phyloP scores from a whole-genome alignment of 2,113 vertebrate genomes.

The Sander vitreus region DNA sequence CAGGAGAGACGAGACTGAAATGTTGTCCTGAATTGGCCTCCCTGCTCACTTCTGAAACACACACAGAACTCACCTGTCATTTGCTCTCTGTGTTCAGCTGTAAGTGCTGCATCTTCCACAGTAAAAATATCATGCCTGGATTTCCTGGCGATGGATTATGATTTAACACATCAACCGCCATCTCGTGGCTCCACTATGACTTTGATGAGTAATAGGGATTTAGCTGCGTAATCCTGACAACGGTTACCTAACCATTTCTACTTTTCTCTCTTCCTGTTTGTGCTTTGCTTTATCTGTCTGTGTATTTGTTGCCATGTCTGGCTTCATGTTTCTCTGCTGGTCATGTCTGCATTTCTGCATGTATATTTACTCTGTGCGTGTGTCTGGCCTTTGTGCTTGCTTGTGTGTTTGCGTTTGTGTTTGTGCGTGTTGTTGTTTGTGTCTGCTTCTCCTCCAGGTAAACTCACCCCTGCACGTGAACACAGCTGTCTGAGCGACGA shows the following conservation, averaged over 20 bases:
- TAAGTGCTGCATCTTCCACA: conserved; percentile 5
- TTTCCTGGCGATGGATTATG: conserved; percentile 68
- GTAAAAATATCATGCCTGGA: conserved; percentile 19
- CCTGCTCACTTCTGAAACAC: background rate
- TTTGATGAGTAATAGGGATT: conserved; percentile 70
- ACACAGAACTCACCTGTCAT: background rate
- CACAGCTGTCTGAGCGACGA: conserved; percentile 97
- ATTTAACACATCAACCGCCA: conserved; percentile 60
- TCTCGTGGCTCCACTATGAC: conserved; percentile 34
- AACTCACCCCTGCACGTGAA: conserved; percentile 91
- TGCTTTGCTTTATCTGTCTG: conserved; percentile 27
- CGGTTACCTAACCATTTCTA: conserved; percentile 68
- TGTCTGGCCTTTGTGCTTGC: conserved; percentile 33
- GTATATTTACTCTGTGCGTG: conserved; percentile 15
- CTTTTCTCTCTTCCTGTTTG: conserved; percentile 43
- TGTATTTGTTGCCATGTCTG: conserved; percentile 33
- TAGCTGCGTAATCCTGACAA: conserved; percentile 66
- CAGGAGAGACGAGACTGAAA: background rate
- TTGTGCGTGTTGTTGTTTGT: conserved; percentile 13
- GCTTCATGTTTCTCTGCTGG: conserved; percentile 6
- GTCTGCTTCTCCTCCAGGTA: conserved; percentile 81
- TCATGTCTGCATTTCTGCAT: conserved; percentile 19
- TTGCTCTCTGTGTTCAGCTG: background rate
- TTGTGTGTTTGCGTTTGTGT: conserved; percentile 35
- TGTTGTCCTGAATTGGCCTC: background rate